These are phyloP conservation scores for Oostethus manadensis DNA, from an alignment of 2,113 vertebrate species.

Conservation along the genomic window DNA sequence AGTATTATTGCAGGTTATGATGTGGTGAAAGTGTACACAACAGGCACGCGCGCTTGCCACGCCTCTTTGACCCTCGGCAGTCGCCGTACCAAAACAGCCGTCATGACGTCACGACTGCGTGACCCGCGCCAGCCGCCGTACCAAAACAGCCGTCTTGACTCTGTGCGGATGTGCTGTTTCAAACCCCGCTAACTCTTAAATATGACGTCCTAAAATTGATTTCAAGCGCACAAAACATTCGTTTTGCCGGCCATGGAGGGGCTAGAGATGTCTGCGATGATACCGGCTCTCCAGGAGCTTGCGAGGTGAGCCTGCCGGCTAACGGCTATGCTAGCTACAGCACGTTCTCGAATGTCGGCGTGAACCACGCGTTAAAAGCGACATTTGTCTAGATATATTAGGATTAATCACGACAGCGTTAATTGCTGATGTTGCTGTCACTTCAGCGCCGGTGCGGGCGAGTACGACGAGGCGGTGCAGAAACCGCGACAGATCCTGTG, in stretches of 20 bases:
- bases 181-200: neutral
- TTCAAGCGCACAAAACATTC: neutral
- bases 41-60: too few species aligned
- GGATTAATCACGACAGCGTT: too few species aligned
- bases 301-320: slow-evolving; percentile 72
- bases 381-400: neutral
- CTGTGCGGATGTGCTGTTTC: neutral
- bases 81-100: slow-evolving; percentile 51
- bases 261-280: slow-evolving; percentile 92
- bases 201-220: neutral
- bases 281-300: slow-evolving; percentile 89
- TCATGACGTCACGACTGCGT: too few species aligned
- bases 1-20: too few species aligned
- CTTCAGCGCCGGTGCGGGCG: slow-evolving; percentile 78
- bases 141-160: slow-evolving; percentile 32
- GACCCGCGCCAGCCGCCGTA: slow-evolving; percentile 43
- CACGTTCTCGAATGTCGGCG: neutral
- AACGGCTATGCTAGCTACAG: slow-evolving; percentile 13
- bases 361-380: neutral
- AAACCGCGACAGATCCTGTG: slow-evolving; percentile 96
- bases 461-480: slow-evolving; percentile 84
- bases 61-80: slow-evolving; percentile 17
- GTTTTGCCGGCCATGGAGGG: slow-evolving; percentile 67
- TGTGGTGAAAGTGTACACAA: too few species aligned
- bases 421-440: too few species aligned